Percentiles rank a stretch among this genome's conserved stretches.
phyloP scores from a whole-genome alignment of 2,888 invertebrate species.

The Phaonia tiefii region DNA sequence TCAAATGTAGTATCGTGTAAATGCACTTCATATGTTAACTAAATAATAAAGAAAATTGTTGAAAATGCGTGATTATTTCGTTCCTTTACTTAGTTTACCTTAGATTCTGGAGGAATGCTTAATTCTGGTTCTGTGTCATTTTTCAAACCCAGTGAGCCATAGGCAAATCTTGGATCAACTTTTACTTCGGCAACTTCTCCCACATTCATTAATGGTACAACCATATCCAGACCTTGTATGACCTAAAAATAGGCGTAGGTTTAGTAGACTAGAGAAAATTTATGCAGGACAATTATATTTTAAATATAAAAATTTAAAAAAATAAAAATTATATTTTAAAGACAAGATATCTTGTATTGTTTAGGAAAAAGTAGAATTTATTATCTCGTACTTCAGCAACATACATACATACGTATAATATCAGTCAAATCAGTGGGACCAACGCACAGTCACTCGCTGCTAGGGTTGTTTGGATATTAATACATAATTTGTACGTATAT shows the following conservation, averaged over 20 bases:
- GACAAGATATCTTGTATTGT: too few species aligned
- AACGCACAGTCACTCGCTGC: too few species aligned
- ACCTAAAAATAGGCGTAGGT: constrained; percentile 77
- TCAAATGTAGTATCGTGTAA: constrained; percentile 86
- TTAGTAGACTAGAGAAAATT: not conserved
- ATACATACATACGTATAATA: too few species aligned
- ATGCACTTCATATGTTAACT: constrained; percentile 85
- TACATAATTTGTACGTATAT: too few species aligned
- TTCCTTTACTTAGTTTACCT: constrained; percentile 81
- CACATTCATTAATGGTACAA: constrained; percentile 91
- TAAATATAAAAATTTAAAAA: not conserved
- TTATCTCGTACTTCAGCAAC: too few species aligned
- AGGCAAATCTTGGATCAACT: constrained; percentile 90
- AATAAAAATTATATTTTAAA: not conserved
- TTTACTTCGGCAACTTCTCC: constrained; percentile 89
- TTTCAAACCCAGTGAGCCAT: constrained; percentile 87
- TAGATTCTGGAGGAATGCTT: constrained; percentile 84
- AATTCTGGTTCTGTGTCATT: constrained; percentile 81
- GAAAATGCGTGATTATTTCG: not conserved
- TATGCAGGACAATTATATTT: too few species aligned
- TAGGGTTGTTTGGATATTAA: too few species aligned
- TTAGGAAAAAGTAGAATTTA: too few species aligned
- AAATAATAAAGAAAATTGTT: constrained; percentile 61
- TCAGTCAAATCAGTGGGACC: too few species aligned
- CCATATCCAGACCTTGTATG: constrained; percentile 91